Evolutionary conservation across 2,888 invertebrate genomes (phyloP).

Genomic region (Anthophora plumipes): DNA sequence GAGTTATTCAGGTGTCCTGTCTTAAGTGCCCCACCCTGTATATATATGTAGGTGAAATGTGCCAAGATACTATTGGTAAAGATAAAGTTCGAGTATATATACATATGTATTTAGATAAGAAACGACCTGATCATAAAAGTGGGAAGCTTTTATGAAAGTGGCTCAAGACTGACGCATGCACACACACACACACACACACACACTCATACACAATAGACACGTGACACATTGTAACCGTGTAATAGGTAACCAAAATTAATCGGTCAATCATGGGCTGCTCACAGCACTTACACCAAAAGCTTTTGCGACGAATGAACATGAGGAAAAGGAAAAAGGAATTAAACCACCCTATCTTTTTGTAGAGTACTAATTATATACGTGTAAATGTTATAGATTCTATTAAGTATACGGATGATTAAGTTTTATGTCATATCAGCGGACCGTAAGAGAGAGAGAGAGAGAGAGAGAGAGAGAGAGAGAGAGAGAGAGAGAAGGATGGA

Average conservation of each 20-base stretch:
- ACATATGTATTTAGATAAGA: slow-evolving; percentile 15
- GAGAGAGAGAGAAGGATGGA: slow-evolving; percentile 8
- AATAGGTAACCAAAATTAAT: slow-evolving; percentile 42
- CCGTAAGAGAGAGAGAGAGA: slow-evolving; percentile 1
- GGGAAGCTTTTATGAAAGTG: slow-evolving; percentile 68
- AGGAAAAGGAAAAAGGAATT: neutral
- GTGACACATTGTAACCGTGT: slow-evolving; percentile 22
- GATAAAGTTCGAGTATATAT: slow-evolving; percentile 75
- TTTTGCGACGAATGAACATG: slow-evolving; percentile 36
- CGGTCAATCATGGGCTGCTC: slow-evolving; percentile 36
- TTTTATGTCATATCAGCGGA: slow-evolving; percentile 27
- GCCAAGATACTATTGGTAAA: slow-evolving; percentile 77
- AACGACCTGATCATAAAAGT: slow-evolving; percentile 68
- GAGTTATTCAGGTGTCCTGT: no score
- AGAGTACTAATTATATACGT: slow-evolving; percentile 50
- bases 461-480: neutral
- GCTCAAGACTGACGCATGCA: slow-evolving; percentile 55
- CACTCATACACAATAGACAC: neutral
- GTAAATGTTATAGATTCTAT: slow-evolving; percentile 45
- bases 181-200: neutral
- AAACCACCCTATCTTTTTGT: slow-evolving; percentile 43
- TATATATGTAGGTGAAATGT: slow-evolving; percentile 67
- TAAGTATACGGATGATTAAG: slow-evolving; percentile 49
- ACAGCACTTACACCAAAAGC: slow-evolving; percentile 64
- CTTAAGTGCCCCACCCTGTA: no score